phyloP scores from a whole-genome alignment of 2,113 vertebrate species.

The Lepisosteus osseus region DNA sequence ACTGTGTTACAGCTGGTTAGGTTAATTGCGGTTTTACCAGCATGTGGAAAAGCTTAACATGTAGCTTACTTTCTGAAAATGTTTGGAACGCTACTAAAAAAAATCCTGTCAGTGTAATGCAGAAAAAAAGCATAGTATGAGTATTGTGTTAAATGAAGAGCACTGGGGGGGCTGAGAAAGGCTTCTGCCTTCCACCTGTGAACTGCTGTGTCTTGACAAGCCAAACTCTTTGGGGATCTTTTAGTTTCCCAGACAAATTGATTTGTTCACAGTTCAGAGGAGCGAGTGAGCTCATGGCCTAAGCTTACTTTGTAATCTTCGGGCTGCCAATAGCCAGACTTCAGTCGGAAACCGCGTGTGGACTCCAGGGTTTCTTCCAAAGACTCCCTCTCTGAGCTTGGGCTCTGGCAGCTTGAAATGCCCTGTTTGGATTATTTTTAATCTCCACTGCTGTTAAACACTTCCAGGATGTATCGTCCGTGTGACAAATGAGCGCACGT shows the following conservation, averaged over 20 bases:
- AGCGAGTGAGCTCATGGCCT: conserved; percentile 19
- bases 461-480: neutral
- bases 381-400: neutral
- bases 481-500: neutral
- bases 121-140: conserved; percentile 9
- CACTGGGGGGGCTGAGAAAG: neutral
- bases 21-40: conserved; percentile 10
- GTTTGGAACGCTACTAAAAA: conserved; percentile 7
- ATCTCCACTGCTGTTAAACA: neutral
- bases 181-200: neutral
- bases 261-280: conserved; percentile 16
- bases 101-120: neutral
- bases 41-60: conserved; percentile 34
- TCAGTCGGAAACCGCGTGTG: conserved; percentile 39
- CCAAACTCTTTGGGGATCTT: neutral
- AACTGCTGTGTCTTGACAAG: conserved; percentile 1
- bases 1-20: conserved; percentile 9
- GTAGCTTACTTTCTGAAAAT: conserved; percentile 11
- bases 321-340: conserved; percentile 38
- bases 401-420: conserved; percentile 6
- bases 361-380: conserved; percentile 25
- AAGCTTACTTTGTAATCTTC: conserved; percentile 15
- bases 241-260: conserved; percentile 19
- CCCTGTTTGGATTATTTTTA: neutral
- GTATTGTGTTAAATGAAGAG: neutral